Evolutionary conservation across 2,797 vertebrate species (phyloP).

Genomic region (Capromys pilorides): DNA sequence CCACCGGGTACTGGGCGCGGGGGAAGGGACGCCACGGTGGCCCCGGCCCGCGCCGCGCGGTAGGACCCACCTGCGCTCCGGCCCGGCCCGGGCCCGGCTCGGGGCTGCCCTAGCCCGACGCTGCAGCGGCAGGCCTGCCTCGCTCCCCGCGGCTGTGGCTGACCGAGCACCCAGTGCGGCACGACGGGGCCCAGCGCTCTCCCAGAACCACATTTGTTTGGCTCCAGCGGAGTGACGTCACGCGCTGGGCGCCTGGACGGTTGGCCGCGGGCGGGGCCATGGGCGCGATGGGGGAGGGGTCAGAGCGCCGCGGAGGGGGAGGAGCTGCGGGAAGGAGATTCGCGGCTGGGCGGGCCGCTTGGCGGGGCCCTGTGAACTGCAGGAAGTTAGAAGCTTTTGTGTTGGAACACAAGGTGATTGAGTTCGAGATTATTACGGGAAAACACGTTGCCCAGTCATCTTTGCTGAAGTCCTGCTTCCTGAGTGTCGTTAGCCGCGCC

Average conservation of each 20-base stretch:
- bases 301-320: neutral
- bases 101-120: constrained; percentile 44
- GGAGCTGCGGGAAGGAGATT: neutral
- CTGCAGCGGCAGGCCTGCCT: constrained; percentile 48
- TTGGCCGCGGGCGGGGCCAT: constrained; percentile 67
- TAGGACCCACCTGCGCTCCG: constrained; percentile 61
- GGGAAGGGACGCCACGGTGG: constrained; percentile 67
- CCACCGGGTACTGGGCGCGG: neutral
- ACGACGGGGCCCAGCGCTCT: constrained; percentile 70
- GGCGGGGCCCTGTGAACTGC: too few species aligned
- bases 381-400: too few species aligned
- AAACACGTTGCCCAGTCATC: neutral
- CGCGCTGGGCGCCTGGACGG: constrained; percentile 73
- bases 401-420: neutral
- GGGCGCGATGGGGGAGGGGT: fast-evolving
- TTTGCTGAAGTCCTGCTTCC: neutral
- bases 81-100: constrained; percentile 65
- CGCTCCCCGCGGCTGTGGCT: constrained; percentile 34
- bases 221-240: constrained; percentile 79
- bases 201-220: constrained; percentile 79
- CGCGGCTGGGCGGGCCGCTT: too few species aligned
- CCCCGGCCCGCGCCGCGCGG: constrained; percentile 22
- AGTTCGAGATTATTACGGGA: neutral
- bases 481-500: neutral
- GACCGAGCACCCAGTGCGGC: constrained; percentile 64